Conservation (phyloP, 2,888 invertebrate species). For the Leucoma salicis region DNA sequence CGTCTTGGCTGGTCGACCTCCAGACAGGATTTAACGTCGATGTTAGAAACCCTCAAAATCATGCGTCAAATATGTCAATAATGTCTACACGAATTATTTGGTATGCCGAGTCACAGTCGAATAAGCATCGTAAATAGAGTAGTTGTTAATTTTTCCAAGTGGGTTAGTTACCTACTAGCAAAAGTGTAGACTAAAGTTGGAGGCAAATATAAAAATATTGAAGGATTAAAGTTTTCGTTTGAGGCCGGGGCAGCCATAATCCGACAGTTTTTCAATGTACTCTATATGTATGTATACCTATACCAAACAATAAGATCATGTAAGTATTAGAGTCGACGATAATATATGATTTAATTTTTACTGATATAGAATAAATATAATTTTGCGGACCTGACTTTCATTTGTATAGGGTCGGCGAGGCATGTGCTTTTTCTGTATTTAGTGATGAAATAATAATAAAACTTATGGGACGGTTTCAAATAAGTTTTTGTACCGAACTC, state of each 20-base stretch:
- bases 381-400: too few species aligned
- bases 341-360: too few species aligned
- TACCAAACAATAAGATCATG: neutral
- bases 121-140: constrained; percentile 33
- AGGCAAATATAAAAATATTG: constrained; percentile 42
- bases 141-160: constrained; percentile 34
- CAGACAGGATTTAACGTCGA: constrained; percentile 20
- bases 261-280: constrained; percentile 42
- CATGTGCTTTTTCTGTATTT: too few species aligned
- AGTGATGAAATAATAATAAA: too few species aligned
- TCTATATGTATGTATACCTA: constrained; percentile 16
- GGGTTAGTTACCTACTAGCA: too few species aligned
- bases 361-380: too few species aligned
- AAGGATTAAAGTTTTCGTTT: constrained; percentile 54
- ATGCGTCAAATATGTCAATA: constrained; percentile 39
- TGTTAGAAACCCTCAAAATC: constrained; percentile 6
- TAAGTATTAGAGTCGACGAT: too few species aligned
- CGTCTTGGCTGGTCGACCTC: constrained; percentile 2
- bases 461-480: too few species aligned
- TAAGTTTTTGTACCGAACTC: too few species aligned
- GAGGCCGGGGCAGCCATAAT: constrained; percentile 47
- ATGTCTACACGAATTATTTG: constrained; percentile 29
- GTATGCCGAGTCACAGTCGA: constrained; percentile 23
- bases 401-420: too few species aligned
- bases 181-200: constrained; percentile 40